Evolutionary conservation across 2,888 invertebrate species (phyloP).

Genomic region (Spisula subtruncata): DNA sequence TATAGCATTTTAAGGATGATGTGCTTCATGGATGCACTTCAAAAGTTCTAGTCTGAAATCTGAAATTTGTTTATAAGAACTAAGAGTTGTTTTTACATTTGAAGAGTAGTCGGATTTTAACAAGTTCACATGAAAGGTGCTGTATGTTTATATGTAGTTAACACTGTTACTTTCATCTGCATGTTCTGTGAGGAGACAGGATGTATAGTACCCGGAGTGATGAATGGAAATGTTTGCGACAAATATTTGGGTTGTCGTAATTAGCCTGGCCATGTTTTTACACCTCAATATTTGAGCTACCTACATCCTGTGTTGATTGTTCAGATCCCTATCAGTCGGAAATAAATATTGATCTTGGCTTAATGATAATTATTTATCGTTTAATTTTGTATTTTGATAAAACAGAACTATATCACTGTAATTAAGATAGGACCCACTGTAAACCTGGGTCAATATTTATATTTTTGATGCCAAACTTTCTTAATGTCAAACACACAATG

Average conservation of each 20-base stretch:
- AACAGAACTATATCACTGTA: not conserved
- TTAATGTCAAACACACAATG: not conserved
- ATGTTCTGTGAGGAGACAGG: not conserved
- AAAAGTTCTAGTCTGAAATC: not conserved
- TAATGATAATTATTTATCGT: not conserved
- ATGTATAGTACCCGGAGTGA: not conserved
- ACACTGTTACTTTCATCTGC: slow-evolving; percentile 7
- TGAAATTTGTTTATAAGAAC: not conserved
- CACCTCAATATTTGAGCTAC: not conserved
- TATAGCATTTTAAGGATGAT: not conserved
- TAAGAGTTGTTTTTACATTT: not conserved
- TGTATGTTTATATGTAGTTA: slow-evolving; percentile 2
- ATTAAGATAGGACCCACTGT: not conserved
- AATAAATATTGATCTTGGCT: not conserved
- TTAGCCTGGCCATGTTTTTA: slow-evolving; percentile 6
- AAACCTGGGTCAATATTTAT: not conserved
- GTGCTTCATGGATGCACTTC: not conserved
- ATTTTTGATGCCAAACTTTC: not conserved
- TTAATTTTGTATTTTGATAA: not conserved
- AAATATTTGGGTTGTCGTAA: slow-evolving; percentile 21
- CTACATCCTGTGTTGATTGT: not conserved
- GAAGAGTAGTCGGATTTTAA: not conserved
- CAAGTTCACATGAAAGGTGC: not conserved
- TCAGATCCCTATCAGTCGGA: not conserved
- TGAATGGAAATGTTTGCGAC: slow-evolving; percentile 6